Percentiles rank a stretch among this genome's conserved stretches.
Evolutionary conservation across 2,113 vertebrate species (phyloP).

Genomic region (Fregata magnificens): DNA sequence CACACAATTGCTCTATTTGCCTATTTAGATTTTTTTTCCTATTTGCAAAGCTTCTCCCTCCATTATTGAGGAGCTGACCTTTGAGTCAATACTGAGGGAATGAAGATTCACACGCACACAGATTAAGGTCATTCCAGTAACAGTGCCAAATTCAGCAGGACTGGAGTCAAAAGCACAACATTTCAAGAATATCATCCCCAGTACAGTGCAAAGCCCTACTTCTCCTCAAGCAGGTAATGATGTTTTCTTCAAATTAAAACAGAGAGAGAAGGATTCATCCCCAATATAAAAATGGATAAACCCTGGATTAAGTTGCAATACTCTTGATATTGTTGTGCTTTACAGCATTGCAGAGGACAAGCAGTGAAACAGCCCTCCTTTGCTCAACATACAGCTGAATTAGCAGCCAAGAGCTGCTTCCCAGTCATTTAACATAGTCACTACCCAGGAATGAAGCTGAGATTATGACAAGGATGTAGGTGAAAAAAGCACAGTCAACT

Average conservation of each 20-base stretch:
- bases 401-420: conserved; percentile 17
- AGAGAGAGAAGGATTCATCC: background rate
- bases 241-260: background rate
- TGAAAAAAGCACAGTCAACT: background rate
- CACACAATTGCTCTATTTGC: background rate
- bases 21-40: background rate
- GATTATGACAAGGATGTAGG: background rate
- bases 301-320: background rate
- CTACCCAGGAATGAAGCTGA: background rate
- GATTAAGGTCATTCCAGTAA: background rate
- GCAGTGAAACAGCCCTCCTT: background rate
- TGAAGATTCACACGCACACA: background rate
- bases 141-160: background rate
- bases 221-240: background rate
- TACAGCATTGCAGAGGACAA: background rate
- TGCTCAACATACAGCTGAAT: background rate
- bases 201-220: background rate
- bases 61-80: background rate
- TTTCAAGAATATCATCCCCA: background rate
- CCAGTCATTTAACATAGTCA: background rate
- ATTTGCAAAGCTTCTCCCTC: background rate
- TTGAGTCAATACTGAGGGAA: background rate
- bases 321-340: background rate
- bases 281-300: background rate
- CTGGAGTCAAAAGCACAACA: background rate